Evolutionary conservation across 2,888 invertebrate species (phyloP), one percentile per base, ranked within the genome.

Genomic region (Plagodis dolabraria): DNA sequence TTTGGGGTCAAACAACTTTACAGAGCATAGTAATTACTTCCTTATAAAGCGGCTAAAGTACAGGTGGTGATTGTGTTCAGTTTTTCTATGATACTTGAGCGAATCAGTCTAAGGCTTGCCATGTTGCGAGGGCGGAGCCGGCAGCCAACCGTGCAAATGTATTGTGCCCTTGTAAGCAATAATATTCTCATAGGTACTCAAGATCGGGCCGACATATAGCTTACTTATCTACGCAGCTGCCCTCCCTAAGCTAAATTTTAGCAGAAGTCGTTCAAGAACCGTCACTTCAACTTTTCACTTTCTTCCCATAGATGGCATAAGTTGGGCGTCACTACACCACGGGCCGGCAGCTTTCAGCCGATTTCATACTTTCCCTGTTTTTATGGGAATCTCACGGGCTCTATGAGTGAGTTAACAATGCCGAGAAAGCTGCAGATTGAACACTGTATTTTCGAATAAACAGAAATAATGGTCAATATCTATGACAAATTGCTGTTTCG

Each of bases 291-390:
- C 22, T 22, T 88, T 89, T 91, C 89, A 89, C 91, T 91, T 91
- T 90, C 90, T 82, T 86, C 83, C 70, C 74, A 72, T 73, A 68
- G 74, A 68, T 64, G 67, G 77, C 80, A 82, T 82, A 79, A 86
- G 83, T 83, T 87, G 87, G 90, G 90, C 89, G 91, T 86, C 82
- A 81, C 87, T 75, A 70, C 68, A 81, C 87, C 75, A 70, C 68
- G 72, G 82, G 78, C 80, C 77, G 80, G 75, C 80, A 81, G 85
- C 86, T 82, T 79, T 77, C 74, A 81, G 79, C 76, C 83, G 80
- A 87, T 88, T 85, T 85, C 77, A 85, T 80, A 89, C 91, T 92
- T 92, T 91, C 91, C 90, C 89, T 86, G 89, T 89, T 90, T 88
- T 89, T 89, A 88, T 90, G 87, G 85, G 85, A 90, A 87, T 83